Percentiles rank a stretch among this genome's conserved stretches.
Conservation (phyloP, 2,888 invertebrate genomes). For the Taphrorychus bicolor region DNA sequence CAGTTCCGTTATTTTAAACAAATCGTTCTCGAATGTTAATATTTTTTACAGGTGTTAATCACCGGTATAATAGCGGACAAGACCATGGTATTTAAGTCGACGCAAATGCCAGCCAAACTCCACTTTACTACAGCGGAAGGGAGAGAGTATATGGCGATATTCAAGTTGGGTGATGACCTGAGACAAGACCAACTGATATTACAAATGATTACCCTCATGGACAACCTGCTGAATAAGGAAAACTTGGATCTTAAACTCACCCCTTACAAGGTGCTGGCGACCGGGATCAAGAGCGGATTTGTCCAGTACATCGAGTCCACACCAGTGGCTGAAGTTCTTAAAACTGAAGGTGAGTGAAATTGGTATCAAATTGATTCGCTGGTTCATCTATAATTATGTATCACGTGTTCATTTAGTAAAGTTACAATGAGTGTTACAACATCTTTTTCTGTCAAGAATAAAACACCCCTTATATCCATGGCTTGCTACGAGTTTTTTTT, state of each 20-base stretch:
- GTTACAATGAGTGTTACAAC: too few species aligned
- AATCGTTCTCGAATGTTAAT: neutral
- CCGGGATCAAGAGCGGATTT: constrained; percentile 95
- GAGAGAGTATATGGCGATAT: constrained; percentile 91
- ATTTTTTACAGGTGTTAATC: constrained; percentile 63
- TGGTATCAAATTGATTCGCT: too few species aligned
- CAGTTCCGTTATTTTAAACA: neutral
- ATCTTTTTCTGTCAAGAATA: too few species aligned
- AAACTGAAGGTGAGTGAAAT: constrained; percentile 70
- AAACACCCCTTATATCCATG: too few species aligned
- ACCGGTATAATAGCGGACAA: constrained; percentile 88
- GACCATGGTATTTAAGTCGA: constrained; percentile 94
- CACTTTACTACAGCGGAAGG: constrained; percentile 85
- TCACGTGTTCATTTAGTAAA: too few species aligned
- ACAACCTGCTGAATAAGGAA: constrained; percentile 90
- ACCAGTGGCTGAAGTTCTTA: constrained; percentile 90
- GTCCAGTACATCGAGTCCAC: constrained; percentile 94
- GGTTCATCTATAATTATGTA: too few species aligned
- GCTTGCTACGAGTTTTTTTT: too few species aligned
- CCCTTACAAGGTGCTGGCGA: constrained; percentile 94
- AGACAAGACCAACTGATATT: constrained; percentile 97
- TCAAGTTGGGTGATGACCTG: constrained; percentile 97
- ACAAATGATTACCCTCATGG: constrained; percentile 98
- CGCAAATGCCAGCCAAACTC: constrained; percentile 92
- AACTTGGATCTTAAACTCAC: constrained; percentile 96